A percentile compares a stretch with the other conserved stretches of the same genome.
Conservation (phyloP, 1,140 invertebrate species). For the Drosophila dunni region DNA sequence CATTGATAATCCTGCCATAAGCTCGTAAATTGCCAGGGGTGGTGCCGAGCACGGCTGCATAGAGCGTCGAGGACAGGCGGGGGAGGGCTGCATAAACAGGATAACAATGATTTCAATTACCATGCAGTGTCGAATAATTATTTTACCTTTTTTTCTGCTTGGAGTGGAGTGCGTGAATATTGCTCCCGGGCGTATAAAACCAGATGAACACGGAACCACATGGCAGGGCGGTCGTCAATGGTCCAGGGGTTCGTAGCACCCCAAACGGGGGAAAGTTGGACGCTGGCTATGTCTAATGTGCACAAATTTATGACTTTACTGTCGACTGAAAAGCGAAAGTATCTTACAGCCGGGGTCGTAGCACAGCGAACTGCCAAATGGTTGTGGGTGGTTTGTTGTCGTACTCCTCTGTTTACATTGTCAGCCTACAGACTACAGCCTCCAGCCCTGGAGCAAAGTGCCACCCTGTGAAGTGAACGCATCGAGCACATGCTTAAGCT, state of each 20-base stretch:
- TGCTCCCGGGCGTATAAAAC: slow-evolving; percentile 83
- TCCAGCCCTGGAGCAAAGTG: slow-evolving; percentile 33
- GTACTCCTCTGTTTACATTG: slow-evolving; percentile 62
- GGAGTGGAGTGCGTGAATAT: slow-evolving; percentile 75
- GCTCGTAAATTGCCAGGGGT: slow-evolving; percentile 41
- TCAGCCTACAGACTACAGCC: slow-evolving; percentile 42
- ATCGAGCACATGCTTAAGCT: slow-evolving; percentile 78
- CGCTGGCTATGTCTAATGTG: slow-evolving; percentile 83
- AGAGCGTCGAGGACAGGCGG: background rate
- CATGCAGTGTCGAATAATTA: slow-evolving; percentile 83
- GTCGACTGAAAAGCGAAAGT: slow-evolving; percentile 43
- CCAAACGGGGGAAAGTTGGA: slow-evolving; percentile 35
- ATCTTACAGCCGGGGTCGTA: background rate
- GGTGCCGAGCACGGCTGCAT: background rate
- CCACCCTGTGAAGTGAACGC: slow-evolving; percentile 48
- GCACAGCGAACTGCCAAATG: background rate
- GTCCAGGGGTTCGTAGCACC: background rate
- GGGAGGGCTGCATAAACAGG: slow-evolving; percentile 54
- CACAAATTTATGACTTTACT: slow-evolving; percentile 84
- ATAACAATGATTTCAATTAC: slow-evolving; percentile 84
- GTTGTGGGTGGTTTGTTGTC: slow-evolving; percentile 58
- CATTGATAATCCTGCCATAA: slow-evolving; percentile 75
- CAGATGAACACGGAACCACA: slow-evolving; percentile 60
- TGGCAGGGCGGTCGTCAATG: slow-evolving; percentile 1
- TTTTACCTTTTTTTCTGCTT: slow-evolving; percentile 68